phyloP scores from a whole-genome alignment of 2,888 invertebrate genomes.

The Drosophila picticornis region DNA sequence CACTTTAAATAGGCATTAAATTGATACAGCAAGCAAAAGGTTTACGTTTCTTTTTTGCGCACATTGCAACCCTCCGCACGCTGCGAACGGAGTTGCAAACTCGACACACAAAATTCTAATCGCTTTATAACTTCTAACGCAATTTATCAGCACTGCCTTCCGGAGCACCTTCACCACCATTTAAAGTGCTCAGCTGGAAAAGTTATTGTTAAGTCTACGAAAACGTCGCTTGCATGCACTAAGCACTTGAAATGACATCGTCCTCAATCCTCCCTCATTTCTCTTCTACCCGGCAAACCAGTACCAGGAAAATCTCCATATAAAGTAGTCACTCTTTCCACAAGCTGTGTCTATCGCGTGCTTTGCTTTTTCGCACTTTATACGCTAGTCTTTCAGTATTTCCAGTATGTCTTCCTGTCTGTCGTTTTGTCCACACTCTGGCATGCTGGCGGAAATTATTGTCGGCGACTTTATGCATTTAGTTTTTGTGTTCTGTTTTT shows the following conservation, averaged over 20 bases:
- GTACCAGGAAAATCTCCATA: constrained; percentile 32
- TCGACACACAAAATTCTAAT: constrained; percentile 65
- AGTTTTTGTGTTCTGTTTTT: constrained; percentile 19
- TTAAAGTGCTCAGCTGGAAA: constrained; percentile 52
- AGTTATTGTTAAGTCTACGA: constrained; percentile 70
- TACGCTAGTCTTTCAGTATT: constrained; percentile 35
- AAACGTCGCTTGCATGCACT: constrained; percentile 61
- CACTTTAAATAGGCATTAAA: constrained; percentile 75
- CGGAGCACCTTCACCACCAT: constrained; percentile 6
- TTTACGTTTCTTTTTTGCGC: constrained; percentile 16
- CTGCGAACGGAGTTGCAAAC: constrained; percentile 23
- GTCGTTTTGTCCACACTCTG: constrained; percentile 27
- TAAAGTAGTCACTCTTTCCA: constrained; percentile 19
- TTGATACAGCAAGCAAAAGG: constrained; percentile 64
- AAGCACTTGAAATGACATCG: constrained; percentile 64
- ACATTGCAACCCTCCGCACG: constrained; percentile 22
- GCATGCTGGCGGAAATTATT: constrained; percentile 72
- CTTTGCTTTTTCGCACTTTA: constrained; percentile 49
- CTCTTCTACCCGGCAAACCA: constrained; percentile 7
- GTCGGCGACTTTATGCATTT: constrained; percentile 64
- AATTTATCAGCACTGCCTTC: constrained; percentile 64
- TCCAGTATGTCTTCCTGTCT: constrained; percentile 20
- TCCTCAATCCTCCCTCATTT: neutral
- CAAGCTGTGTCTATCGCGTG: constrained; percentile 22
- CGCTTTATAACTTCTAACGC: constrained; percentile 79